These are phyloP conservation scores for Eunapius fragilis DNA, from an alignment of 37 sponge, comb jelly and placozoan species.

Conservation along the genomic window DNA sequence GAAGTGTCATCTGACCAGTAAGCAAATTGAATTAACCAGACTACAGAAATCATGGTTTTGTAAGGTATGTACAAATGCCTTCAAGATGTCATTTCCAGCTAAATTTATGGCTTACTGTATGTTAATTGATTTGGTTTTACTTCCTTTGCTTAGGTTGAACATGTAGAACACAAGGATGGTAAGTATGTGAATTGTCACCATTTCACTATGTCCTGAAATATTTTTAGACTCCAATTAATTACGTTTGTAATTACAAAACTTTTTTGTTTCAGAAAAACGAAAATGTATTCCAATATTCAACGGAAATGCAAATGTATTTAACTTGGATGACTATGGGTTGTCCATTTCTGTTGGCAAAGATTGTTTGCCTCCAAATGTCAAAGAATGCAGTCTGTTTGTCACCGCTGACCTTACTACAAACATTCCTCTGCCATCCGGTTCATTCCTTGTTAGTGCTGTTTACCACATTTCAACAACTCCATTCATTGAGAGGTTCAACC, in stretches of 20 bases:
- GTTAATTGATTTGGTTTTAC: too few relatives aligned
- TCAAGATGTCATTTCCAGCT: too few relatives aligned
- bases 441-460: background rate
- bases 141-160: too few relatives aligned
- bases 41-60: too few relatives aligned
- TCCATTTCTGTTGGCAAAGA: background rate
- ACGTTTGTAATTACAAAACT: background rate
- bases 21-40: too few relatives aligned
- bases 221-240: too few relatives aligned
- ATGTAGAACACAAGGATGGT: too few relatives aligned
- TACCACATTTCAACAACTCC: background rate
- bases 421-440: background rate
- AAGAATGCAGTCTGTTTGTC: background rate
- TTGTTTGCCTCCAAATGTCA: background rate
- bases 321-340: background rate
- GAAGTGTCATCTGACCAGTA: too few relatives aligned
- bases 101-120: too few relatives aligned
- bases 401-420: background rate
- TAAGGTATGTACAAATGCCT: too few relatives aligned
- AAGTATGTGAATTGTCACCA: too few relatives aligned
- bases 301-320: background rate
- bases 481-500: background rate
- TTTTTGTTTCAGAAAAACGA: background rate
- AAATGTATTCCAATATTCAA: background rate
- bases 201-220: too few relatives aligned